These are phyloP conservation scores for Eclectus roratus DNA, from an alignment of 2,113 vertebrate species.

Conservation along the genomic window DNA sequence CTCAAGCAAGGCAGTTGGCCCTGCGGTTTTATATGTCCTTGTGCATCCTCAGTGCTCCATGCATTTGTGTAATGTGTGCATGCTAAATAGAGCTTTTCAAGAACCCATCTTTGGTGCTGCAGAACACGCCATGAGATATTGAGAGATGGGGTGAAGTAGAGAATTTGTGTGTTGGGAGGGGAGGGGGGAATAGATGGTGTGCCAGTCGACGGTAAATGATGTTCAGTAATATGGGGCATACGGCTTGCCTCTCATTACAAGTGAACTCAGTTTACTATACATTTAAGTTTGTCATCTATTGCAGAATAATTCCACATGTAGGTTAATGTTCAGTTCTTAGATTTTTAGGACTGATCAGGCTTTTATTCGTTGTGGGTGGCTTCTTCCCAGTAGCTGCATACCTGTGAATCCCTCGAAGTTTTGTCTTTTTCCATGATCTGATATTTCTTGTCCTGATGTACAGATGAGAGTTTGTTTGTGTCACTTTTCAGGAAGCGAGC, in stretches of 20 bases:
- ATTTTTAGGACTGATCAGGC: neutral
- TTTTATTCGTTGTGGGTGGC: neutral
- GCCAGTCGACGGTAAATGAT: neutral
- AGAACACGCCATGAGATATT: neutral
- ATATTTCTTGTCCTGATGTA: neutral
- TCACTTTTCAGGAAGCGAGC: neutral
- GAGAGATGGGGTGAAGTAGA: neutral
- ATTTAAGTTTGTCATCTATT: neutral
- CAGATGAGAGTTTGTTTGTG: neutral
- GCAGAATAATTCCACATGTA: neutral
- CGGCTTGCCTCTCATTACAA: neutral
- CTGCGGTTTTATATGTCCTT: neutral
- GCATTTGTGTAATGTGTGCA: neutral
- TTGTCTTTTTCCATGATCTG: neutral
- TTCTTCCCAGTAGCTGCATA: neutral
- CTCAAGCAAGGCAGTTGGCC: neutral
- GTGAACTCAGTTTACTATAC: neutral
- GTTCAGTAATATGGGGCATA: fast-evolving
- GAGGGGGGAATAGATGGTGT: neutral
- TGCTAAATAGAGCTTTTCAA: neutral
- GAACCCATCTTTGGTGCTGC: neutral
- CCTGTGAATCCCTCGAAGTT: neutral
- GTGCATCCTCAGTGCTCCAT: neutral
- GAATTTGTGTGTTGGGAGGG: neutral
- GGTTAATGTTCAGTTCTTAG: neutral